These are phyloP conservation scores for Pedetes capensis DNA, from an alignment of 2,113 vertebrate genomes.

Conservation along the genomic window DNA sequence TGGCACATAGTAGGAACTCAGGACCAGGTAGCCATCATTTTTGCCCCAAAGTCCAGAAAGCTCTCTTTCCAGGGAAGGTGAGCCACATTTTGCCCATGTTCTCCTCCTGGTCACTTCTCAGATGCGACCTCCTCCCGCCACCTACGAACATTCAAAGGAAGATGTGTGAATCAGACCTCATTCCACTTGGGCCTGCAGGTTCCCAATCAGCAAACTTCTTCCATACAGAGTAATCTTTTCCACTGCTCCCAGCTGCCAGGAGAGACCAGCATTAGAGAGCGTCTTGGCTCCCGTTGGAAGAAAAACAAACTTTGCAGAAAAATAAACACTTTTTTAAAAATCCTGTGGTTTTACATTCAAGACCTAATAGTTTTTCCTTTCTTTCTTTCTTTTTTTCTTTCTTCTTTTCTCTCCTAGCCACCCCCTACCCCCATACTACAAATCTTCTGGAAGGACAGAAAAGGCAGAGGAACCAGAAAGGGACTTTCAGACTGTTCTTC, in stretches of 20 bases:
- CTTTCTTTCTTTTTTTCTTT: constrained; percentile 5
- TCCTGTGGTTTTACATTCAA: constrained; percentile 77
- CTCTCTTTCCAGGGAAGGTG: background rate
- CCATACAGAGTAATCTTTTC: constrained; percentile 70
- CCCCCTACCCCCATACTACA: constrained; percentile 58
- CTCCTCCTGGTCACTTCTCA: background rate
- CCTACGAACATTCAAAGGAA: background rate
- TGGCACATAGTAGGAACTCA: background rate
- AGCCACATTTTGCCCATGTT: background rate
- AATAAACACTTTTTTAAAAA: constrained; percentile 72
- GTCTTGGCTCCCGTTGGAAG: constrained; percentile 75
- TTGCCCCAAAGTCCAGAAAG: background rate
- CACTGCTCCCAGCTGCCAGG: constrained; percentile 65
- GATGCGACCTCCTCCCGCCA: background rate
- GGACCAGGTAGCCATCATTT: background rate
- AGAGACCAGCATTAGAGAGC: constrained; percentile 49
- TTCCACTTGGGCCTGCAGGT: background rate
- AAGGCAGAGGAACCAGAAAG: constrained; percentile 37
- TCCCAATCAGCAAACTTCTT: constrained; percentile 59
- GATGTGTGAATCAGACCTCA: background rate
- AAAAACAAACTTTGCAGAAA: constrained; percentile 80
- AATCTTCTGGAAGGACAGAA: constrained; percentile 68
- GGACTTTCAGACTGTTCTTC: constrained; percentile 47
- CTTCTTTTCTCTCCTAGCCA: constrained; percentile 42
- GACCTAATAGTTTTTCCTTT: constrained; percentile 79